Percentiles rank a stretch among this genome's conserved stretches.
Evolutionary conservation across 2,113 vertebrate species (phyloP).

Genomic region (Phrynosoma platyrhinos): DNA sequence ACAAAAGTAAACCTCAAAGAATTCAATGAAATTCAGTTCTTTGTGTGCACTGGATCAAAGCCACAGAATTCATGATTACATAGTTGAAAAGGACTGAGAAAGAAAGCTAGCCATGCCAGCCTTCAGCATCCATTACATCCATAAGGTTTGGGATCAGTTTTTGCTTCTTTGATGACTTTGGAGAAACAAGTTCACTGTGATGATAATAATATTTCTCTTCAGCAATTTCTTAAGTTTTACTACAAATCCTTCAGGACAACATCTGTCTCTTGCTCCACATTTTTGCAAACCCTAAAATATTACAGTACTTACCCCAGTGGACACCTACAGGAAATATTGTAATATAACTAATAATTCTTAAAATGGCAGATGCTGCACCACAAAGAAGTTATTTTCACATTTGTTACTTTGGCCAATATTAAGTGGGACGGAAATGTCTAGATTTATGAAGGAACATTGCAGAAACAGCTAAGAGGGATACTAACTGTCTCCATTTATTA

Average conservation of each 20-base stretch:
- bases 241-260: background rate
- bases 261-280: background rate
- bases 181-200: background rate
- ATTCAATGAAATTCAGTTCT: background rate
- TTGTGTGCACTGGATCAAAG: background rate
- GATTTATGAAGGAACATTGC: background rate
- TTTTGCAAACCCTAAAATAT: background rate
- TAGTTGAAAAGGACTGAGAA: background rate
- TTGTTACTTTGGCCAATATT: background rate
- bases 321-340: background rate
- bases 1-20: background rate
- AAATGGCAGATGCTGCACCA: background rate
- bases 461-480: background rate
- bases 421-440: background rate
- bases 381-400: background rate
- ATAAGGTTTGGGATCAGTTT: background rate
- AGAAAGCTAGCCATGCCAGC: too few relatives aligned
- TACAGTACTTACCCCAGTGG: background rate
- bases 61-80: background rate
- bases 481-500: slow-evolving; percentile 34
- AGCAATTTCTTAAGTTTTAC: background rate
- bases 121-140: background rate
- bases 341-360: slow-evolving; percentile 26
- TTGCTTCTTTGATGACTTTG: background rate
- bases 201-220: background rate